Conservation (phyloP, 2,797 vertebrate species). For the Lycodopsis pacificus region DNA sequence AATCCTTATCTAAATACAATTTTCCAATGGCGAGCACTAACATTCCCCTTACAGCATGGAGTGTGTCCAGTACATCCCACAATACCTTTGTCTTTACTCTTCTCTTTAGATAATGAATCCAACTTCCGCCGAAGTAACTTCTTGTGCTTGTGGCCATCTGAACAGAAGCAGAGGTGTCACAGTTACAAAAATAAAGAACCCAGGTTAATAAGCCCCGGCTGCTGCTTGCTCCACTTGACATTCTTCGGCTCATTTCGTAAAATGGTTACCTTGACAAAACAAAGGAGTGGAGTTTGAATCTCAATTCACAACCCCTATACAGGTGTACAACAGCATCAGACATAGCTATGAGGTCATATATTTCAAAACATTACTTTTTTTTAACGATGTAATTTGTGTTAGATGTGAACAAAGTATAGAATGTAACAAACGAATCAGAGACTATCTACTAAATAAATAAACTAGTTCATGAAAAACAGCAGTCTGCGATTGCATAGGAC, state of each 20-base stretch:
- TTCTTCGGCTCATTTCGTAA: background rate
- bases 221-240: slow-evolving; percentile 3
- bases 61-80: background rate
- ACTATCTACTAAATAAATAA: background rate
- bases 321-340: background rate
- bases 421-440: background rate
- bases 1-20: slow-evolving; percentile 4
- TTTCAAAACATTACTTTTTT: background rate
- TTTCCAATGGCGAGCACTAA: background rate
- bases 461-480: background rate
- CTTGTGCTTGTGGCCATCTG: slow-evolving; percentile 96
- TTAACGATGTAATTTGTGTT: background rate
- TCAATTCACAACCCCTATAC: background rate
- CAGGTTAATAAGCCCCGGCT: slow-evolving; percentile 7
- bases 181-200: slow-evolving; percentile 1
- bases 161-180: slow-evolving; percentile 50
- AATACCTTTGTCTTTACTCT: slow-evolving; percentile 93
- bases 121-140: slow-evolving; percentile 96
- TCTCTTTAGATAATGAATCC: slow-evolving; percentile 97
- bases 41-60: background rate
- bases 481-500: background rate
- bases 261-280: background rate
- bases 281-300: background rate
- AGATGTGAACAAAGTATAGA: background rate
- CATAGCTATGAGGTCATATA: background rate